Base-by-base conservation (phyloP, 2,113 vertebrate genomes). In the Tiliqua scincoides region DNA sequence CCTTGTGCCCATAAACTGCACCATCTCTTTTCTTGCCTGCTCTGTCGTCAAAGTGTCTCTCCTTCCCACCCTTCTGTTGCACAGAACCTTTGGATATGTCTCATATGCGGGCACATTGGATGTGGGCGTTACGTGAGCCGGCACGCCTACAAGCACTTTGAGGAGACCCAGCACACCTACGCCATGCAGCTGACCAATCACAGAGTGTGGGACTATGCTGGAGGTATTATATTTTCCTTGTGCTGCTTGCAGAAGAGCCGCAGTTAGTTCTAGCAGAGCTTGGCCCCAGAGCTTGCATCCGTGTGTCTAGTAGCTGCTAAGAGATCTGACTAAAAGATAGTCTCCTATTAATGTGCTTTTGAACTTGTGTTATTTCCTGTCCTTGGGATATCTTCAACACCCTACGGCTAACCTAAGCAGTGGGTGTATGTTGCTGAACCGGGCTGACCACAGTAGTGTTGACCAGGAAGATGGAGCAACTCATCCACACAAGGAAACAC, bases 151-250 rank as follows among this genome's bases (percentile, higher is more conserved):
- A 99, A 98, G 85, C 99, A 99, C 96, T 99, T 99, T 73, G 99
- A 99, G 94, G 98, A 99, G 89, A 99, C 99, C 0, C 98, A 99
- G 93, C 99, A 99, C 92, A 99, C 99, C 0, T 99, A 99, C 0
- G 99, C 99, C 10, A 99, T 99, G 99, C 99, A 99, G 97, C 95
- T 99, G 86, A 99, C 98, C 93, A 99, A 99, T 94, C 98, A 99
- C 93, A 94, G 99, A 0, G 99, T 99, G 76, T 99, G 99, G 99
- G 99, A 99, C 96, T 99, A 99, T 0, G 99, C 98, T 1, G 99
- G 99, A 95, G 99, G 99, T 99, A 93, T 86, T 52, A 0, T 1
- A 0, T 7, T 1, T 4, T 12, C 5, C 68, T 8, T 3, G 2
- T 4, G 0, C 40, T 40, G 9, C 18, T 25, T 32, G 54, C 4